Evolutionary conservation across 2,113 vertebrate species (phyloP), one percentile per base, ranked within the genome.

Genomic region (Conger conger): DNA sequence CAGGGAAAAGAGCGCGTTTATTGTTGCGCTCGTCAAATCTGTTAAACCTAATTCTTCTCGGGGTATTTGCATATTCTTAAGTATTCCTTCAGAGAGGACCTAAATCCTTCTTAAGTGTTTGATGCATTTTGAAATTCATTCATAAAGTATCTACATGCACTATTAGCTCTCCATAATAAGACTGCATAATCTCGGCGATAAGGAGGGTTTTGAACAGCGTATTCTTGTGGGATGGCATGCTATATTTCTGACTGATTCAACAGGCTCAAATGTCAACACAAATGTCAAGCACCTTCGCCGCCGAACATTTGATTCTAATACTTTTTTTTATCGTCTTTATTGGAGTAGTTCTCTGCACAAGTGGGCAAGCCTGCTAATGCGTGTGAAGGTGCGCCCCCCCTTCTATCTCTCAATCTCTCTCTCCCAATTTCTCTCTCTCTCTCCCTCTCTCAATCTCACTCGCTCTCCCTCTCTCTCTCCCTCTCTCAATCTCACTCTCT

Each of bases 81-180:
- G 95, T 95, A 95, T 96, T 96, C 94, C 94, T 97, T 96, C 93
- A 93, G 92, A 96, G 94, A 96, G 93, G 93, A 89, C 92, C 95
- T 96, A 96, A 97, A 97, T 97, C 96, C 96, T 96, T 92, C 94
- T 95, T 92, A 92, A 97, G 96, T 96, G 95, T 94, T 95, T 93
- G 91, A 95, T 95, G 92, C 94, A 92, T 95, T 96, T 95, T 95
- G 91, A 95, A 96, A 96, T 96, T 96, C 95, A 96, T 95, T 97
- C 96, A 95, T 95, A 95, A 94, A 95, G 96, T 95, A 96, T 97
- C 96, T 96, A 94, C 95, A 97, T 96, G 96, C 96, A 94, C 94
- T 97, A 97, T 96, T 97, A 96, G 96, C 95, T 96, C 90, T 92
- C 94, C 96, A 96, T 96, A 97, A 97, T 97, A 95, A 96, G 92